Evolutionary conservation across 2,888 invertebrate genomes (phyloP).

Genomic region (Rhingia rostrata): DNA sequence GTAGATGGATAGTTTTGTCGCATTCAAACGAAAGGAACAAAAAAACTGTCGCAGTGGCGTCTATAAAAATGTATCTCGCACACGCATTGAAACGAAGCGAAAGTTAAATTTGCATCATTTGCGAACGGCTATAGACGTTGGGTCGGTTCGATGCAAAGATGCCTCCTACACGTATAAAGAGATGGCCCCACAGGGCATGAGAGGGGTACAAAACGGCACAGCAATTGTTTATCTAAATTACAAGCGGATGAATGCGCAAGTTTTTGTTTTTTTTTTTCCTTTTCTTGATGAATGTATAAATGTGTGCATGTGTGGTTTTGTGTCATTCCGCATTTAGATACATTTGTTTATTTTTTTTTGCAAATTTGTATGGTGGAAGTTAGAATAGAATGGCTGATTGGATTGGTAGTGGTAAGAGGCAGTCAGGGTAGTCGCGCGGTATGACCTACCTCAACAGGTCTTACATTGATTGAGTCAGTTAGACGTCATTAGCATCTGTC

Average conservation of each 20-base stretch:
- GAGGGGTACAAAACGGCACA: conserved; percentile 18
- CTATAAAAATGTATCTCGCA: conserved; percentile 27
- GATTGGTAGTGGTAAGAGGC: conserved; percentile 16
- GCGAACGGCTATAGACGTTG: conserved; percentile 2
- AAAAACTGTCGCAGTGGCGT: conserved; percentile 61
- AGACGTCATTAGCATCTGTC: conserved; percentile 71
- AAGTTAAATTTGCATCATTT: conserved; percentile 69
- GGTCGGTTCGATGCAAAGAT: background rate
- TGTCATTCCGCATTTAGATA: conserved; percentile 67
- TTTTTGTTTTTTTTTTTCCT: conserved; percentile 32
- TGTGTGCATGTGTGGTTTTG: conserved; percentile 42
- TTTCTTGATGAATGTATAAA: background rate
- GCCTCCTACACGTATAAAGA: background rate
- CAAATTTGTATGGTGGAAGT: conserved; percentile 43
- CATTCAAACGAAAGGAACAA: conserved; percentile 28
- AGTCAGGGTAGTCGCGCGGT: conserved; percentile 28
- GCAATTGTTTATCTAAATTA: conserved; percentile 68
- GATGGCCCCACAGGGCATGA: background rate
- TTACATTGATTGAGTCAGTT: conserved; percentile 65
- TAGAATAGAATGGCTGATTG: conserved; percentile 40
- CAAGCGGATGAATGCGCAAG: conserved; percentile 70
- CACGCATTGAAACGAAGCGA: conserved; percentile 67
- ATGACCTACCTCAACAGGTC: conserved; percentile 74
- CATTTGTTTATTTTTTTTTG: conserved; percentile 53
- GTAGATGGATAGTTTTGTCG: conserved; percentile 58